Evolutionary conservation across 2,888 invertebrate genomes (phyloP), one percentile per base, ranked within the genome.

Genomic region (Cerceris rybyensis): DNA sequence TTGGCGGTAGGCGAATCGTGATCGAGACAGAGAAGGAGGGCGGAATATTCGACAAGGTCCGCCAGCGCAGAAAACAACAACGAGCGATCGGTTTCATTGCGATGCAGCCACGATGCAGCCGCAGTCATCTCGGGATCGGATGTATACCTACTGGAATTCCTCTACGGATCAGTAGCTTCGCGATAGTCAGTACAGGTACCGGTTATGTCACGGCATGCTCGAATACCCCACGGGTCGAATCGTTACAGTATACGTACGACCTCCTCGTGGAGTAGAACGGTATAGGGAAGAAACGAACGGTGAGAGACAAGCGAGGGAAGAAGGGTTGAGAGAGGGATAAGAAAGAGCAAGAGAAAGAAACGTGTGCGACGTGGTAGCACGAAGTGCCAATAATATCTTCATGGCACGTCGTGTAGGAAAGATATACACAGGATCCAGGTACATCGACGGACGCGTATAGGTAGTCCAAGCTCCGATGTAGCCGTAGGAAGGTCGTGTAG

Each of bases 331-430:
- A 28, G 28, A 28, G 28, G 28, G 28, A 28, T 28, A 28, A 28
- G 28, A 28, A 28, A 28, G 28, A 28, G 28, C 28, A 28, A 28
- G 28, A 28, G 28, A 28, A 52, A 64, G 63, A 52, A 50, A 54
- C 59, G 71, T 67, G 55, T 61, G 69, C 68, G 72, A 74, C 73
- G 75, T 70, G 85, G 74, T 83, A 74, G 71, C 85, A 68, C 81
- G 57, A 70, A 80, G 78, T 85, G 83, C 85, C 85, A 85, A 85
- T 85, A 85, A 85, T 85, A 86, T 86, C 81, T 80, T 82, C 80
- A 74, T 78, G 81, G 75, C 78, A 75, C 81, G 78, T 83, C 84
- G 81, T 80, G 81, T 76, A 61, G 72, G 55, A 52, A 74, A 86
- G 80, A 86, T 84, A 72, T 82, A 84, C 73, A 63, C 65, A 43